Conservation (phyloP, 2,888 invertebrate species). For the Nasonia oneida region DNA sequence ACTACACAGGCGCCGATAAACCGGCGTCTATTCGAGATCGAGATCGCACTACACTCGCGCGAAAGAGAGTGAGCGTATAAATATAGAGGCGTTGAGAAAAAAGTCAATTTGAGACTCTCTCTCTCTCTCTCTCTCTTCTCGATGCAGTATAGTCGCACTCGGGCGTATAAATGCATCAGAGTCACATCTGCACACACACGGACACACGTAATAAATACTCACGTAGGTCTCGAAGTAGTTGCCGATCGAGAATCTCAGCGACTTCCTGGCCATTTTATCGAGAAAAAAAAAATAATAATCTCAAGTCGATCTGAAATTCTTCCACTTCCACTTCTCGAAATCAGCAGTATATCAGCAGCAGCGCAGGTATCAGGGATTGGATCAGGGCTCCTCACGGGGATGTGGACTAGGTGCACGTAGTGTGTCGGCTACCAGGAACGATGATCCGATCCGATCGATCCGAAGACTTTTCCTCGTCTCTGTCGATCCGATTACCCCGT, state of each 20-base stretch:
- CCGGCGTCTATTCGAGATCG: neutral
- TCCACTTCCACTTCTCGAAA: neutral
- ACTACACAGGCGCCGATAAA: neutral
- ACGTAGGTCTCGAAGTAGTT: conserved; percentile 77
- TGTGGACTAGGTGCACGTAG: conserved; percentile 25
- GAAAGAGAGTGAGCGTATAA: conserved; percentile 7
- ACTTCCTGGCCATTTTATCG: conserved; percentile 29
- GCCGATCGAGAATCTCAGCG: conserved; percentile 75
- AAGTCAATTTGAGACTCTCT: conserved; percentile 64
- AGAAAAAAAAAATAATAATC: neutral
- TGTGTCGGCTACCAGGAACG: conserved; percentile 18
- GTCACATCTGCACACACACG: neutral
- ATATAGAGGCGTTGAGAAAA: conserved; percentile 57
- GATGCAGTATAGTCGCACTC: neutral
- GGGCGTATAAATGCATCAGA: neutral
- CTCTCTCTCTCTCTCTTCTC: neutral
- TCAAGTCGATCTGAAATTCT: neutral
- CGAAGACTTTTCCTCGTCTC: conserved; percentile 65
- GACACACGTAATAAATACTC: conserved; percentile 66
- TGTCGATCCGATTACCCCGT: conserved; percentile 70
- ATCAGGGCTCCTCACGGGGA: conserved; percentile 36
- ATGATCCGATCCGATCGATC: conserved; percentile 61
- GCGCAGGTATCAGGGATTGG: neutral
- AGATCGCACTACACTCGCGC: neutral
- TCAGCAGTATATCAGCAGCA: neutral